phyloP scores from a whole-genome alignment of 2,888 invertebrate genomes.

The Erpobdella octoculata region DNA sequence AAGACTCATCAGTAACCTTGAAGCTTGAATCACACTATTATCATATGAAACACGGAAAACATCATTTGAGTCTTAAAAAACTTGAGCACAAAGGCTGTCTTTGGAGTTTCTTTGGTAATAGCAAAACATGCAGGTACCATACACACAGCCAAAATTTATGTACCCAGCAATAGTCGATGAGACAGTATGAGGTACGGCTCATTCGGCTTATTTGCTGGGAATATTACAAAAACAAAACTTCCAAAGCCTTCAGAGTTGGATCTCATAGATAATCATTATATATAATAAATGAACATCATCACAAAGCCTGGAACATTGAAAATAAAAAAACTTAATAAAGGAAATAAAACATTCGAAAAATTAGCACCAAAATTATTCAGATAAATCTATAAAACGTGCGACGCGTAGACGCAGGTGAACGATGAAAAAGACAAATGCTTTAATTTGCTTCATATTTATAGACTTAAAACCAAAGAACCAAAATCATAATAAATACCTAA shows the following conservation, averaged over 20 bases:
- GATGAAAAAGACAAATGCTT: no score
- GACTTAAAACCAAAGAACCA: no score
- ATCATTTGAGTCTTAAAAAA: not conserved
- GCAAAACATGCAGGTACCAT: not conserved
- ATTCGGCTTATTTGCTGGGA: slow-evolving; percentile 7
- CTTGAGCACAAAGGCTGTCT: not conserved
- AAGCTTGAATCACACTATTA: not conserved
- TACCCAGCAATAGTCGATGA: slow-evolving; percentile 8
- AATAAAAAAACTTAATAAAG: no score
- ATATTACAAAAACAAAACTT: not conserved
- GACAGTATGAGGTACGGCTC: not conserved
- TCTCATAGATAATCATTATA: not conserved
- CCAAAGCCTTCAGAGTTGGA: not conserved
- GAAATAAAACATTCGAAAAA: no score
- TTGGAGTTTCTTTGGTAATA: not conserved
- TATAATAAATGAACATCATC: not conserved
- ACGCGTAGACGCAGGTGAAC: no score
- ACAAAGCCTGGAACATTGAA: no score
- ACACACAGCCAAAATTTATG: slow-evolving; percentile 7
- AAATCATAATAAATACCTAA: no score
- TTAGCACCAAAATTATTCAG: no score
- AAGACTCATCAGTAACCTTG: not conserved
- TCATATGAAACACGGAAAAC: slow-evolving; percentile 13
- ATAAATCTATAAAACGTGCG: no score
- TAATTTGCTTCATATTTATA: no score